Evolutionary conservation across 1,140 invertebrate species (phyloP).

Genomic region (Drosophila persimilis): DNA sequence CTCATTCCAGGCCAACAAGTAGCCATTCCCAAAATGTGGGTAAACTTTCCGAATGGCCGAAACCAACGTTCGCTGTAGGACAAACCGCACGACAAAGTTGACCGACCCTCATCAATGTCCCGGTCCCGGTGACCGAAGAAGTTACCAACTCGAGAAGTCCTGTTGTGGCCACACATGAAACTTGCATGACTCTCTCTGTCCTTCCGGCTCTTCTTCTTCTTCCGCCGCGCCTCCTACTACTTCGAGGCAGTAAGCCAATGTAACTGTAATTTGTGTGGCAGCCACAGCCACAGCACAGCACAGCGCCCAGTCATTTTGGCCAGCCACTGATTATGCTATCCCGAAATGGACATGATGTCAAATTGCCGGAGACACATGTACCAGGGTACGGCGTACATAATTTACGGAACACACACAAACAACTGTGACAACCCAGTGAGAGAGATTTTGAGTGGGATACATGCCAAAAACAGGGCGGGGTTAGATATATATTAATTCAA

Average conservation of each 20-base stretch:
- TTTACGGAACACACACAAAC: constrained; percentile 3
- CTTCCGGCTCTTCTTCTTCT: neutral
- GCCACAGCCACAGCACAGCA: constrained; percentile 36
- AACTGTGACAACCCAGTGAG: neutral
- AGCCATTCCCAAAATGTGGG: neutral
- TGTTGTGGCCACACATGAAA: constrained; percentile 63
- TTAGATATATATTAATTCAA: constrained; percentile 32
- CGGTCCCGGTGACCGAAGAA: neutral
- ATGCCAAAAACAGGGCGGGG: neutral
- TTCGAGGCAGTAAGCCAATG: constrained; percentile 8
- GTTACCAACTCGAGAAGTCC: constrained; percentile 38
- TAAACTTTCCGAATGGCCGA: neutral
- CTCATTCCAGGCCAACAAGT: too few relatives aligned
- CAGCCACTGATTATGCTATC: constrained; percentile 67
- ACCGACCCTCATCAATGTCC: neutral
- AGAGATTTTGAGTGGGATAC: neutral
- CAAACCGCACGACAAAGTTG: neutral
- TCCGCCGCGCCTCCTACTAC: neutral
- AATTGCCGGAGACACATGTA: constrained; percentile 54
- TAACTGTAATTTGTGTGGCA: constrained; percentile 69
- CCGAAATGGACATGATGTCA: constrained; percentile 74
- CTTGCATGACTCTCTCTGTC: constrained; percentile 38
- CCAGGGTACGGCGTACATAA: neutral
- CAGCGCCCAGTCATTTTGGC: constrained; percentile 50
- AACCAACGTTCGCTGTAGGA: neutral